Base-by-base conservation (phyloP, 1,140 invertebrate genomes). In the Agraylea sexmaculata region DNA sequence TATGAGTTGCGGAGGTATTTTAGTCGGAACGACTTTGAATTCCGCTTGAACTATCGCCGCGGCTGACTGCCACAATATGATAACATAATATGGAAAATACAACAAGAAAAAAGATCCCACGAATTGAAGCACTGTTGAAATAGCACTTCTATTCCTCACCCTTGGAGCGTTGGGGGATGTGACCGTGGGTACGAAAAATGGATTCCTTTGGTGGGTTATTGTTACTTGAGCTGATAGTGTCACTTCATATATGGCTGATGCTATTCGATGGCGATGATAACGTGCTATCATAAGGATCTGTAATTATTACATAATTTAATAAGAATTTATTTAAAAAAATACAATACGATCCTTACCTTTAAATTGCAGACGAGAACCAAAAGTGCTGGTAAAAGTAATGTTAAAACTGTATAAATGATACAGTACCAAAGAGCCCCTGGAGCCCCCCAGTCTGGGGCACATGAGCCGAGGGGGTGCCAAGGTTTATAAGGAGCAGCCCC, bases 171-270 rank as follows among this genome's bases (percentile, higher is more conserved):
- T 67, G 5, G 66, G 60, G 3, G 70, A 60, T 3, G 74, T 72
- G 4, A 62, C 63, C 2, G 71, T 73, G 27, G 76, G 71, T 43
- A 78, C 68, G 49, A 76, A 78, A 52, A 79, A 78, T 11, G 81
- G 81, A 53, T 84, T 84, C 29, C 78, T 62, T 53, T 85, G 81
- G 51, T 85, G 82, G 0, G 81, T 85, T 45, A 87, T 83, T 6
- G 82, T 85, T 25, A 84, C 82, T 61, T 86, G 83, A 2, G 83
- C 83, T 3, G 80, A 83, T 23, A 87, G 55, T 0, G 83, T 86
- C 4, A 87, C 82, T 62, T 87, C 81, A 58, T 83, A 87, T 45
- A 87, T 83, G 4, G 83, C 83, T 18, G 82, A 80, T 12, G 83
- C 82, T 37, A 88, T 88, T 18, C 83, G 70, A 55, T 87, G 83